These are phyloP conservation scores for Heliornis fulica DNA, from an alignment of 2,113 vertebrate species.

Conservation along the genomic window DNA sequence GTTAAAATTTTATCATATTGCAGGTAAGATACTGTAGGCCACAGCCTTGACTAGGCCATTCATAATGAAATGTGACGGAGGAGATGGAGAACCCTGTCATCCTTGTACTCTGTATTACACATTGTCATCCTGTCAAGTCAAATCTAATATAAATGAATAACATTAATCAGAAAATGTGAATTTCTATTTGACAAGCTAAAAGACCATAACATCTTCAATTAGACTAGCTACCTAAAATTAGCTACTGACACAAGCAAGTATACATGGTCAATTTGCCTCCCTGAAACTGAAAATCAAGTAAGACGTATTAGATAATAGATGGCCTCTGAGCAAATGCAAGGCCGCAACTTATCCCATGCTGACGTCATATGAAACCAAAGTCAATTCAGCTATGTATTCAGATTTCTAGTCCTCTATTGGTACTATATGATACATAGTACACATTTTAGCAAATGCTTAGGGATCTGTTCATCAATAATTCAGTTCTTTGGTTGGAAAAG, in stretches of 20 bases:
- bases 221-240: slow-evolving; percentile 74
- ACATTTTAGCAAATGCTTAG: background rate
- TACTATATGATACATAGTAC: background rate
- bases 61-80: slow-evolving; percentile 68
- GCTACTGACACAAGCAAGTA: slow-evolving; percentile 66
- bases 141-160: slow-evolving; percentile 75
- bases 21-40: slow-evolving; percentile 54
- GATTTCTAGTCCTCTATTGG: slow-evolving; percentile 3
- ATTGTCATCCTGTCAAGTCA: slow-evolving; percentile 72
- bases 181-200: slow-evolving; percentile 77
- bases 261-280: slow-evolving; percentile 64
- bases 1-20: slow-evolving; percentile 54
- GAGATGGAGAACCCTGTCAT: slow-evolving; percentile 71
- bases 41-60: slow-evolving; percentile 70
- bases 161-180: slow-evolving; percentile 76
- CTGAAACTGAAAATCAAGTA: slow-evolving; percentile 64
- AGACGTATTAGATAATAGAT: slow-evolving; percentile 65
- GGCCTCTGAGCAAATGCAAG: slow-evolving; percentile 26
- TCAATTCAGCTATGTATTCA: slow-evolving; percentile 26
- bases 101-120: slow-evolving; percentile 60
- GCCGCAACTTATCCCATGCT: slow-evolving; percentile 52
- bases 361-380: slow-evolving; percentile 53
- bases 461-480: background rate
- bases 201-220: slow-evolving; percentile 73
- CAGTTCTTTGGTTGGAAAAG: background rate